phyloP scores from a whole-genome alignment of 2,888 invertebrate genomes.

The Rutpela maculata region DNA sequence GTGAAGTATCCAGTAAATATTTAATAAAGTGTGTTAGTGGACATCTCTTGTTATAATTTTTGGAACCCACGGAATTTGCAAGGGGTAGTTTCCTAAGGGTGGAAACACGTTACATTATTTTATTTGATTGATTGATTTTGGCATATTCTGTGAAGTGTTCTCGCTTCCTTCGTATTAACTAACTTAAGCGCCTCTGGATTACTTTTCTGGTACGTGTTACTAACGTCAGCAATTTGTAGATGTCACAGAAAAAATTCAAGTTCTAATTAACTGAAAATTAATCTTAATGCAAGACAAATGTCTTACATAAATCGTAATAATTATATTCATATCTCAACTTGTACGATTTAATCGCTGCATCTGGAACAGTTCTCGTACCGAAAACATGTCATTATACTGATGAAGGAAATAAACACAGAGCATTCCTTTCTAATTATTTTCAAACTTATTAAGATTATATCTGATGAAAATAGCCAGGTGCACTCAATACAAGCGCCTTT shows the following conservation, averaged over 20 bases:
- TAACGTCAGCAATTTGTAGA: no score
- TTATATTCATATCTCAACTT: neutral
- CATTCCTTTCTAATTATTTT: conserved; percentile 10
- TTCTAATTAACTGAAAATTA: neutral
- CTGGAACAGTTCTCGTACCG: neutral
- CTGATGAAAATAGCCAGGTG: neutral
- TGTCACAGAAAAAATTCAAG: neutral
- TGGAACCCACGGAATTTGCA: no score
- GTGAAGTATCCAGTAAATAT: no score
- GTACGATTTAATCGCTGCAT: neutral
- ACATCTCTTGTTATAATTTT: no score
- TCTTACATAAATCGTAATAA: neutral
- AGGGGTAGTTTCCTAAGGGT: no score
- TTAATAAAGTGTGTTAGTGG: no score
- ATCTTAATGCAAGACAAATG: neutral
- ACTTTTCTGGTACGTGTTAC: no score
- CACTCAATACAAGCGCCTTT: neutral
- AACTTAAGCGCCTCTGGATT: no score
- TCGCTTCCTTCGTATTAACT: no score
- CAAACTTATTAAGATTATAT: conserved; percentile 5
- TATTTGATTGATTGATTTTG: no score
- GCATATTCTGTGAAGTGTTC: no score
- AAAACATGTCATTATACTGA: conserved; percentile 10
- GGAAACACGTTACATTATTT: no score
- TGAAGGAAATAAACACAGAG: neutral